These are phyloP conservation scores for Ptiloglossa arizonensis DNA, from an alignment of 1,140 invertebrate species.

Conservation along the genomic window DNA sequence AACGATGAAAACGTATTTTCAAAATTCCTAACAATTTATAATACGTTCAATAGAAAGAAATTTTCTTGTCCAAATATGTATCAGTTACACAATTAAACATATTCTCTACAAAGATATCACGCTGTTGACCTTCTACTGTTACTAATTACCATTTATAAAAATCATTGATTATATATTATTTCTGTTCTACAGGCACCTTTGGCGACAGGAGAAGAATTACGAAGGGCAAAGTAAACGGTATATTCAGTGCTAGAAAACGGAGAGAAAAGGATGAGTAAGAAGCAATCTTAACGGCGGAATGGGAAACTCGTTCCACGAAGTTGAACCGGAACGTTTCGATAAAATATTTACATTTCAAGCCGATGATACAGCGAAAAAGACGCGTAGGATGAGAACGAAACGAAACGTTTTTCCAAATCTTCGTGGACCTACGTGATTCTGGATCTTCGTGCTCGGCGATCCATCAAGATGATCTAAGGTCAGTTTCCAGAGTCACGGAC, in stretches of 20 bases:
- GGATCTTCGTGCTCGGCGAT: not conserved
- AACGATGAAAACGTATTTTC: too few species aligned
- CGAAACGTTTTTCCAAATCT: not conserved
- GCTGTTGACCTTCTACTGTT: too few species aligned
- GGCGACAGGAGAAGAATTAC: too few species aligned
- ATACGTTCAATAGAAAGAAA: too few species aligned
- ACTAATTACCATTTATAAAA: too few species aligned
- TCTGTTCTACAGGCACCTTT: too few species aligned
- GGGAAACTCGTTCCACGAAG: not conserved
- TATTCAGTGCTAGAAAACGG: not conserved
- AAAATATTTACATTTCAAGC: not conserved
- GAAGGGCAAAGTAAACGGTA: not conserved
- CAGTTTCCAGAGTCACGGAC: slow-evolving; percentile 39
- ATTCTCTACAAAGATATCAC: too few species aligned
- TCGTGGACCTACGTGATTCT: not conserved
- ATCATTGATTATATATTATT: too few species aligned
- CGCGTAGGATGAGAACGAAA: not conserved
- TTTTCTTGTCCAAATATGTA: too few species aligned
- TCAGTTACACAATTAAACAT: too few species aligned
- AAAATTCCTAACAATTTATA: too few species aligned
- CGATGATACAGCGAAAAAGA: not conserved
- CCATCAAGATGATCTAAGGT: slow-evolving; percentile 43
- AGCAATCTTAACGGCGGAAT: not conserved
- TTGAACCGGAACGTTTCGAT: not conserved
- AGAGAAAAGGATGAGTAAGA: not conserved